Evolutionary conservation across 2,113 vertebrate genomes (phyloP).

Genomic region (Maccullochella peelii): DNA sequence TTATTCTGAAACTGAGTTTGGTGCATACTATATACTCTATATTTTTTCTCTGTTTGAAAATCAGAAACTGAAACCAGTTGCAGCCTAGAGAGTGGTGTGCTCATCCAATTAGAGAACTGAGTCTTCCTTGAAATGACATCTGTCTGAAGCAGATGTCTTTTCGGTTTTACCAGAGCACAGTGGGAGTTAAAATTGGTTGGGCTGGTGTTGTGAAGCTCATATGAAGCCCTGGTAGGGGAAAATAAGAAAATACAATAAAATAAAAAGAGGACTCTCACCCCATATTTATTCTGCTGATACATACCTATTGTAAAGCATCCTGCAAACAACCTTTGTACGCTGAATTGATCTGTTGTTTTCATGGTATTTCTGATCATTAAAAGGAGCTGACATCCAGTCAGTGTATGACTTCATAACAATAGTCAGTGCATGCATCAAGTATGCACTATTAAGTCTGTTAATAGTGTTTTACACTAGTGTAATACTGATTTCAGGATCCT

Average conservation of each 20-base stretch:
- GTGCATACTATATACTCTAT: too few relatives aligned
- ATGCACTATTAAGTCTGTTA: background rate
- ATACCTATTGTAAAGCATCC: background rate
- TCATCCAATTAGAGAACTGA: background rate
- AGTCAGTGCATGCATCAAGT: background rate
- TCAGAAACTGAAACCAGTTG: too few relatives aligned
- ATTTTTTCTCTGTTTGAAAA: too few relatives aligned
- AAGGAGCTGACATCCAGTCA: background rate
- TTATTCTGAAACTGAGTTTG: too few relatives aligned
- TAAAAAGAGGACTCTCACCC: background rate
- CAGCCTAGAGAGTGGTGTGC: background rate
- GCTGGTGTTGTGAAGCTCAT: background rate
- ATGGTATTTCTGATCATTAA: background rate
- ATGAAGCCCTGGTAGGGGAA: too few relatives aligned
- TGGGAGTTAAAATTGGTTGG: background rate
- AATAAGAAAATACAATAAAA: background rate
- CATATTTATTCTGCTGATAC: constrained; percentile 7
- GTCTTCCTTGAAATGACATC: background rate
- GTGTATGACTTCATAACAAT: background rate
- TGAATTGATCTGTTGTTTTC: background rate
- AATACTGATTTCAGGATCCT: background rate
- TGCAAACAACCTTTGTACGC: background rate
- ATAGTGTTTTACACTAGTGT: too few relatives aligned
- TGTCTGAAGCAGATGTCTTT: background rate
- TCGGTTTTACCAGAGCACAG: background rate